phyloP scores from a whole-genome alignment of 2,113 vertebrate species.

The Platichthys flesus region DNA sequence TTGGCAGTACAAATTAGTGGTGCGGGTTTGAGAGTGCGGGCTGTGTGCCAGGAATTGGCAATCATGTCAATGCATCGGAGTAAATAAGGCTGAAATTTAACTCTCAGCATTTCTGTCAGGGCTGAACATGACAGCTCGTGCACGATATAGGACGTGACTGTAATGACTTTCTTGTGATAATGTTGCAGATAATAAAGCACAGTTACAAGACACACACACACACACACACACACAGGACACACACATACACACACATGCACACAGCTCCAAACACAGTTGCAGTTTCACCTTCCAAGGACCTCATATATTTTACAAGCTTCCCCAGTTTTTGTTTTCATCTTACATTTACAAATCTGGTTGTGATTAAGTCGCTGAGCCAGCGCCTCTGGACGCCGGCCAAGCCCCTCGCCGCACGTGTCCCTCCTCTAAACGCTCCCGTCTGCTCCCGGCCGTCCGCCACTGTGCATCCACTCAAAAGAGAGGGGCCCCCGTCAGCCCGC shows the following conservation, averaged over 20 bases:
- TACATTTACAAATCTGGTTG: slow-evolving; percentile 79
- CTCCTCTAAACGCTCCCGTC: slow-evolving; percentile 75
- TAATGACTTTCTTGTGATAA: slow-evolving; percentile 64
- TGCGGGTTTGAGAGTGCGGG: not conserved
- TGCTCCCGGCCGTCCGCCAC: slow-evolving; percentile 62
- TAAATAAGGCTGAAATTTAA: slow-evolving; percentile 52
- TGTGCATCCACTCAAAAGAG: slow-evolving; percentile 54
- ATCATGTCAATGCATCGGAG: slow-evolving; percentile 15
- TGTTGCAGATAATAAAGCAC: slow-evolving; percentile 54
- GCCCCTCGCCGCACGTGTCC: slow-evolving; percentile 53
- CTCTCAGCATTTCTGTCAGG: slow-evolving; percentile 43
- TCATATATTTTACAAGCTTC: slow-evolving; percentile 76
- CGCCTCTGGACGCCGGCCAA: slow-evolving; percentile 73
- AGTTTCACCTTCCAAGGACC: slow-evolving; percentile 71
- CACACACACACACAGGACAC: not conserved
- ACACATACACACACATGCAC: slow-evolving; percentile 6
- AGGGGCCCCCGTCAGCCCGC: slow-evolving; percentile 28
- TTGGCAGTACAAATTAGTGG: not conserved
- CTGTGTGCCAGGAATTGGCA: not conserved
- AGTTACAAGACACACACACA: slow-evolving; percentile 11
- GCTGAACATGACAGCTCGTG: slow-evolving; percentile 29
- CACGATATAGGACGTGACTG: slow-evolving; percentile 63
- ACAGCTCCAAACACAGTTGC: slow-evolving; percentile 47
- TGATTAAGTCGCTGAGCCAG: slow-evolving; percentile 78
- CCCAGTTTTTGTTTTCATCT: slow-evolving; percentile 78